phyloP scores from a whole-genome alignment of 2,113 vertebrate genomes.

The Isurus oxyrinchus region DNA sequence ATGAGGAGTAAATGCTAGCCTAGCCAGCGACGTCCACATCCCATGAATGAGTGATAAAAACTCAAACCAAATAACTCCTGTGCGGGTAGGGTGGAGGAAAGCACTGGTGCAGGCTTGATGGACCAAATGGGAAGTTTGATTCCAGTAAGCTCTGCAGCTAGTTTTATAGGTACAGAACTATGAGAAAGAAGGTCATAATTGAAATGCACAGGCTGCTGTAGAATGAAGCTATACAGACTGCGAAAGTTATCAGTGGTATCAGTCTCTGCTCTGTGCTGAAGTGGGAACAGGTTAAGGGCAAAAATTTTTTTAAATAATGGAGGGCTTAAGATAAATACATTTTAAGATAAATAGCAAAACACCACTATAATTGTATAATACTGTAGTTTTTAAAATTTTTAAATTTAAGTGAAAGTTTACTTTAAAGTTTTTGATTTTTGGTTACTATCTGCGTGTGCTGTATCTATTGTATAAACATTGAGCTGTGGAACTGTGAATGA shows the following conservation, averaged over 20 bases:
- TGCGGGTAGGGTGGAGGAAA: neutral
- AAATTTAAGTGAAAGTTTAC: neutral
- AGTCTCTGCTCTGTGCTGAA: neutral
- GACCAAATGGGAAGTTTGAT: neutral
- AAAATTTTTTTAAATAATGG: neutral
- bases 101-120: neutral
- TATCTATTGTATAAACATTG: neutral
- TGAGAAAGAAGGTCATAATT: neutral
- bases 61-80: neutral
- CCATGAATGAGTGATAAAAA: too few species aligned
- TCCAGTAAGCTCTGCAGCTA: neutral
- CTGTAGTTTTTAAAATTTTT: neutral
- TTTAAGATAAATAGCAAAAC: neutral
- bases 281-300: neutral
- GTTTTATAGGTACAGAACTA: neutral
- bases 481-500: neutral
- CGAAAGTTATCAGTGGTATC: neutral
- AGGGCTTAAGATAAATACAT: neutral
- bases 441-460: neutral
- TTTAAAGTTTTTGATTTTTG: neutral
- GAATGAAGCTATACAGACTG: neutral
- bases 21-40: too few species aligned
- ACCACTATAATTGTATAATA: neutral
- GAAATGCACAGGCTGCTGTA: neutral
- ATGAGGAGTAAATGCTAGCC: too few species aligned